phyloP scores from a whole-genome alignment of 2,797 vertebrate genomes.

The Mionectes olivaceus region DNA sequence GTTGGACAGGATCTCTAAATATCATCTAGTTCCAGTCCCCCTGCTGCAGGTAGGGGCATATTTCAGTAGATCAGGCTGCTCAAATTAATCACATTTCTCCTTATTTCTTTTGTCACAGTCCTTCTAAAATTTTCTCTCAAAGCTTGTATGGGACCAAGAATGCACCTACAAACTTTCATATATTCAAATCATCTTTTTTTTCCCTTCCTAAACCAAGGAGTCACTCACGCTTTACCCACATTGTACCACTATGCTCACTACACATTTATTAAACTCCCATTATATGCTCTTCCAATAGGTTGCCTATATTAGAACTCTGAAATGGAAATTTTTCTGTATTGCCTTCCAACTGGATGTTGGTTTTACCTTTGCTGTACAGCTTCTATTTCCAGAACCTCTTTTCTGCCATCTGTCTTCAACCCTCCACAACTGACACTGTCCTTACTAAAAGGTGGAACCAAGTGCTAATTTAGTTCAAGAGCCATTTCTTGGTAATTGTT shows the following conservation, averaged over 20 bases:
- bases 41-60: background rate
- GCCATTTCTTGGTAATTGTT: background rate
- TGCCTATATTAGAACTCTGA: background rate
- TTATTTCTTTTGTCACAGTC: background rate
- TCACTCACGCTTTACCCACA: background rate
- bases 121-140: background rate
- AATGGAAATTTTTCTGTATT: background rate
- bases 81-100: background rate
- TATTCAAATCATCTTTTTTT: background rate
- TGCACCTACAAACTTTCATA: background rate
- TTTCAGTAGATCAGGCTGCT: background rate
- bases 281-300: background rate
- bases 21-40: background rate
- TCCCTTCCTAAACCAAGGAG: background rate
- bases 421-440: background rate
- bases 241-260: background rate
- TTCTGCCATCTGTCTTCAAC: background rate
- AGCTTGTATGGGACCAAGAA: background rate
- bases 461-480: background rate
- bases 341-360: background rate
- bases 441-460: background rate
- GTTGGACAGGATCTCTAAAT: background rate
- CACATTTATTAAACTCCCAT: background rate
- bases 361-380: background rate
- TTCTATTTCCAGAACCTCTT: background rate